Evolutionary conservation across 2,113 vertebrate species (phyloP).

Genomic region (Rhea americana): DNA sequence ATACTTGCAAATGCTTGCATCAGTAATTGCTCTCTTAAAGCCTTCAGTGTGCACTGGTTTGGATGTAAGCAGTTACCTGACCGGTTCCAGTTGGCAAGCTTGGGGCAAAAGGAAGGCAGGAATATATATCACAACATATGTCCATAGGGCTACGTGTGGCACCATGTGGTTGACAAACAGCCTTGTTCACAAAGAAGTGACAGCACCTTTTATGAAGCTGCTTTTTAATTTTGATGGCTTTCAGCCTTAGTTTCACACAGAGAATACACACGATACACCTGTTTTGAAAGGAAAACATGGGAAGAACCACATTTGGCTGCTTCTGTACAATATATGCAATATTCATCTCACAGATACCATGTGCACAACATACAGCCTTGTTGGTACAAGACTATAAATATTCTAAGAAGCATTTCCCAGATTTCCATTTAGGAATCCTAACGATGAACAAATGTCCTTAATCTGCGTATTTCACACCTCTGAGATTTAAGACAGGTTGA

Average conservation of each 20-base stretch:
- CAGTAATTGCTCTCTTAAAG: not conserved
- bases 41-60: not conserved
- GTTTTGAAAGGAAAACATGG: not conserved
- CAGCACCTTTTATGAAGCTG: not conserved
- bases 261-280: fast-evolving
- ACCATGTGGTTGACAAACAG: not conserved
- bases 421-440: constrained; percentile 42
- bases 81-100: not conserved
- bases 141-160: not conserved
- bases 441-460: constrained; percentile 50
- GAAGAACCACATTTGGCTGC: not conserved
- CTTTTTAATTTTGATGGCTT: not conserved
- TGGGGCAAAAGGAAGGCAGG: not conserved
- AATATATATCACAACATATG: not conserved
- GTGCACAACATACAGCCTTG: not conserved
- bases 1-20: not conserved
- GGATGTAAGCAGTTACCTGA: not conserved
- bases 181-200: not conserved
- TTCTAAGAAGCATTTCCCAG: constrained; percentile 14
- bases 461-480: constrained; percentile 29
- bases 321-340: not conserved
- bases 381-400: constrained; percentile 4
- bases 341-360: not conserved
- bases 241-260: not conserved
- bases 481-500: constrained; percentile 39